These are phyloP conservation scores for Panagrolaimus sp. DNA, from an alignment of 1,140 invertebrate genomes.

Conservation along the genomic window DNA sequence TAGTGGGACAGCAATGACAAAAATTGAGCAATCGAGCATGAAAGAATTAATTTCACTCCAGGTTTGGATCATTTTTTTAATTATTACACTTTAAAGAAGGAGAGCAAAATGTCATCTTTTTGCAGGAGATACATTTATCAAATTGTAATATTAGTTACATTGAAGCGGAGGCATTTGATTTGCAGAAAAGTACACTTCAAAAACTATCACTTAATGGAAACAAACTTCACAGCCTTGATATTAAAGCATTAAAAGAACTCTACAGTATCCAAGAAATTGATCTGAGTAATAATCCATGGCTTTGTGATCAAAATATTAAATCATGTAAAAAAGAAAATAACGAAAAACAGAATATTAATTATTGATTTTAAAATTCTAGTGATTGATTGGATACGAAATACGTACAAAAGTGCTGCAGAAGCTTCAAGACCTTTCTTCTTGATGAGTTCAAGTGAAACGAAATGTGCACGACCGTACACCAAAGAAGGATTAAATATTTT, in stretches of 20 bases:
- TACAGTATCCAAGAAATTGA: constrained; percentile 26
- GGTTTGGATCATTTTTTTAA: not conserved
- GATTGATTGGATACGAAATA: constrained; percentile 27
- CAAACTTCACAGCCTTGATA: not conserved
- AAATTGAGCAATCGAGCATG: constrained; percentile 2
- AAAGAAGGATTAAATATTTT: constrained; percentile 28
- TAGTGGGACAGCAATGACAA: constrained; percentile 22
- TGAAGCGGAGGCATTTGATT: constrained; percentile 12
- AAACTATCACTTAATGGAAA: constrained; percentile 24
- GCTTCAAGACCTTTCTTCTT: constrained; percentile 35
- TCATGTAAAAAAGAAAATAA: not conserved
- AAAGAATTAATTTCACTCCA: not conserved
- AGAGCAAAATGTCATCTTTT: not conserved
- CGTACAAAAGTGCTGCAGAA: constrained; percentile 36
- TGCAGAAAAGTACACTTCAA: constrained; percentile 12
- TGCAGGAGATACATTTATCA: constrained; percentile 1
- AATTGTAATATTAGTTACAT: constrained; percentile 11
- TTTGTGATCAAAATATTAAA: constrained; percentile 37
- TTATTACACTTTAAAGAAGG: not conserved
- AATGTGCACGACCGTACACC: constrained; percentile 40
- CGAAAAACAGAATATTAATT: not conserved
- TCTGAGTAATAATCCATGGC: constrained; percentile 43
- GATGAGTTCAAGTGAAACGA: constrained; percentile 33
- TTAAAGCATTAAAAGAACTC: not conserved
- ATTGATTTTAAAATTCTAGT: constrained; percentile 32